Percentiles rank a stretch among this genome's conserved stretches.
phyloP scores from a whole-genome alignment of 2,888 invertebrate species.

The Stenotaenia linearis region DNA sequence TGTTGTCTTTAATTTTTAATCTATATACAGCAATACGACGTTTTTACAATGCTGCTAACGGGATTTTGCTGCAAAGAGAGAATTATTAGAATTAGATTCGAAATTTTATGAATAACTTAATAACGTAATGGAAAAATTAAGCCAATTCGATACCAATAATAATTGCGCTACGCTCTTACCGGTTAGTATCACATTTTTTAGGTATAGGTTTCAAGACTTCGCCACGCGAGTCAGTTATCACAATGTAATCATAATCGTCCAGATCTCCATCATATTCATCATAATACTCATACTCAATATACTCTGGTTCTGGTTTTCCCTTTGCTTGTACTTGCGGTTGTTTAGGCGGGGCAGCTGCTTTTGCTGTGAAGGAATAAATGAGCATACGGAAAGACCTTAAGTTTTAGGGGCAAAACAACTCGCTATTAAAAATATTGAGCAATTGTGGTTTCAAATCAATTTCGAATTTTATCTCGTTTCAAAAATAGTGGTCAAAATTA shows the following conservation, averaged over 20 bases:
- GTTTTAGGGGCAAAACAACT: not conserved
- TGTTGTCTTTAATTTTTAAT: not conserved
- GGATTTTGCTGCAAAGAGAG: not conserved
- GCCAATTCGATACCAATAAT: not conserved
- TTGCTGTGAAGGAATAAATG: conserved; percentile 3
- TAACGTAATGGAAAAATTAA: not conserved
- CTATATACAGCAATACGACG: not conserved
- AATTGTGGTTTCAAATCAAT: not conserved
- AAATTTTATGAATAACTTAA: not conserved
- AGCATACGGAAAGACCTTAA: not conserved
- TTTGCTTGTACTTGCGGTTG: not conserved
- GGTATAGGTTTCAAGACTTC: not conserved
- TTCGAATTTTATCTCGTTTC: too few species aligned
- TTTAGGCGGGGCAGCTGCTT: not conserved
- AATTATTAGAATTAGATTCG: not conserved
- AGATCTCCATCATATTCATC: not conserved
- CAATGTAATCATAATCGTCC: conserved; percentile 9
- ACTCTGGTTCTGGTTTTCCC: not conserved
- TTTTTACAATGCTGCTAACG: not conserved
- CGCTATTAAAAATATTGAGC: not conserved
- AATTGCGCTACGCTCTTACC: not conserved
- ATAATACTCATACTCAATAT: not conserved
- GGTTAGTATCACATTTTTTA: not conserved
- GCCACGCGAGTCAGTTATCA: not conserved
- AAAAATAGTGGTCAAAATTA: not conserved